Conservation (phyloP, 2,797 vertebrate genomes). For the Macropus fuliginosus region DNA sequence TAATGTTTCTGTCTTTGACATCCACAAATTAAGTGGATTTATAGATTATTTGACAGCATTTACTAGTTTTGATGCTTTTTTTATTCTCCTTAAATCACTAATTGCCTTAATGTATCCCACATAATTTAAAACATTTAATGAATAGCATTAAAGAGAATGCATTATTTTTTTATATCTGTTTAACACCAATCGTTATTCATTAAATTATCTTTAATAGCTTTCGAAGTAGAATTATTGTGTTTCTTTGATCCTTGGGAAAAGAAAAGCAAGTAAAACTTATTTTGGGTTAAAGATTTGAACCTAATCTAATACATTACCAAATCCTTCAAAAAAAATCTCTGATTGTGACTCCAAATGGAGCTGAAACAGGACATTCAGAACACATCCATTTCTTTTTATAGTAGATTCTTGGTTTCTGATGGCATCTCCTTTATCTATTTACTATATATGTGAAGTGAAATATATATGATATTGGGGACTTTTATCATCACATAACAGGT, state of each 20-base stretch:
- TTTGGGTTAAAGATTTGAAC: not conserved
- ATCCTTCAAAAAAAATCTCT: not conserved
- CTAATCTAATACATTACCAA: conserved; percentile 25
- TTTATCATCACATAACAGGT: not conserved
- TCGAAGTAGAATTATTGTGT: not conserved
- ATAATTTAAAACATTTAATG: not conserved
- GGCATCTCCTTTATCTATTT: not conserved
- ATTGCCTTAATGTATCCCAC: conserved; percentile 18
- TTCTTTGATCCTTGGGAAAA: conserved; percentile 2
- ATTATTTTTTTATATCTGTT: not conserved
- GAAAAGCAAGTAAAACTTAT: not conserved
- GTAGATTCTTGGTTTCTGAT: not conserved
- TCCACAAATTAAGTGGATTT: not conserved
- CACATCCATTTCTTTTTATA: not conserved
- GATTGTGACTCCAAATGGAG: conserved; percentile 11
- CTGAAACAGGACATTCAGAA: conserved; percentile 16
- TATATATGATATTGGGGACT: not conserved
- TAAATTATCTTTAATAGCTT: conserved; percentile 1
- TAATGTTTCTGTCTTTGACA: not conserved
- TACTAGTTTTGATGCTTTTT: not conserved
- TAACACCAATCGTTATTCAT: conserved; percentile 6
- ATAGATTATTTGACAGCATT: conserved; percentile 1
- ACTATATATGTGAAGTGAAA: conserved; percentile 7
- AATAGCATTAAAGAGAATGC: not conserved
- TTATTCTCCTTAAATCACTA: conserved; percentile 26